These are phyloP conservation scores for Cephus rjabovi DNA, from an alignment of 2,888 invertebrate genomes.

Conservation along the genomic window DNA sequence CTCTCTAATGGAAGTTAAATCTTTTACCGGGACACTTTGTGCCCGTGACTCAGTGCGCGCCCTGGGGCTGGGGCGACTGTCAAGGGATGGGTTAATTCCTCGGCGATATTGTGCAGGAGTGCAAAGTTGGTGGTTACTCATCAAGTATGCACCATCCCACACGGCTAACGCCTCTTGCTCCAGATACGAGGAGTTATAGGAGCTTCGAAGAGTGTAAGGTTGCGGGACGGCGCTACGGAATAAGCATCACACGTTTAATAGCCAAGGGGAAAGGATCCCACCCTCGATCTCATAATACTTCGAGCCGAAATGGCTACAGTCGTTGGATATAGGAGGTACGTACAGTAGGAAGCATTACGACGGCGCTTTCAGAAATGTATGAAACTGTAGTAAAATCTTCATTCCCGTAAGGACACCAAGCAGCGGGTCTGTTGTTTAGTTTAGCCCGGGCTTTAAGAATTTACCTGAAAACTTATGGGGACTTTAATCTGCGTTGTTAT, in stretches of 20 bases:
- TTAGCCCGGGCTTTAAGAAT: not conserved
- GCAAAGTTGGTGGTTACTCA: conserved; percentile 38
- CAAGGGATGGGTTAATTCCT: conserved; percentile 29
- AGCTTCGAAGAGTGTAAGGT: not conserved
- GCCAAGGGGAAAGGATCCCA: not conserved
- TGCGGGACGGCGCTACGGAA: not conserved
- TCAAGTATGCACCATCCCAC: conserved; percentile 31
- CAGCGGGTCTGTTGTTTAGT: not conserved
- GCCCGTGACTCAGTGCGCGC: not conserved
- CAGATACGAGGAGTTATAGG: conserved; percentile 12
- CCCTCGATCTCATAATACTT: not conserved
- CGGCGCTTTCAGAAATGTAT: not conserved
- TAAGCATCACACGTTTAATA: not conserved
- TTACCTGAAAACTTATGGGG: not conserved
- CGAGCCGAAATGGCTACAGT: not conserved
- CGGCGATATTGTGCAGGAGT: conserved; percentile 33
- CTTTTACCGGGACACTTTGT: conserved; percentile 29
- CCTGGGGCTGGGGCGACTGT: not conserved
- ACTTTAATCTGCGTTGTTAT: not conserved
- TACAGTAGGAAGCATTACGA: not conserved
- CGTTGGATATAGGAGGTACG: not conserved
- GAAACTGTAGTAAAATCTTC: not conserved
- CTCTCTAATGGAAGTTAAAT: conserved; percentile 35
- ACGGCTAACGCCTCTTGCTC: not conserved
- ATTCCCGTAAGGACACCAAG: not conserved